Evolutionary conservation across 1,140 invertebrate genomes (phyloP).

Genomic region (Hetaerina americana): DNA sequence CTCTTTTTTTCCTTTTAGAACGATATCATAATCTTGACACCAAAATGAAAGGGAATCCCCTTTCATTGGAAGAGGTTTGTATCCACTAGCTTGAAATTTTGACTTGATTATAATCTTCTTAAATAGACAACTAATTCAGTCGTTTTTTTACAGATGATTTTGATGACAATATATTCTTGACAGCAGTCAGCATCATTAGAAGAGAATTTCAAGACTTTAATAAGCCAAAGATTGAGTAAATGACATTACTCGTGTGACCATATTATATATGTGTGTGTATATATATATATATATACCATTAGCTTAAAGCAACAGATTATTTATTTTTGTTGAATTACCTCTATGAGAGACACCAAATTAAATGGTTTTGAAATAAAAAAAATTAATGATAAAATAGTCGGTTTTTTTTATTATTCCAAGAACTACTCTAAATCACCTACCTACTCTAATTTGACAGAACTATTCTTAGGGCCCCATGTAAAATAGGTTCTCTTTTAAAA

Average conservation of each 20-base stretch:
- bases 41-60: conserved; percentile 56
- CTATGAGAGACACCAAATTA: too few relatives aligned
- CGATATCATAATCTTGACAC: conserved; percentile 53
- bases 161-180: conserved; percentile 16
- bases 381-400: too few relatives aligned
- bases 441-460: too few relatives aligned
- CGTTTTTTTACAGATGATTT: conserved; percentile 13
- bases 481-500: too few relatives aligned
- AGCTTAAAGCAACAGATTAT: neutral
- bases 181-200: neutral
- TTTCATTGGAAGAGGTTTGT: conserved; percentile 56
- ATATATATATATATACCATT: too few relatives aligned
- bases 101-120: conserved; percentile 52
- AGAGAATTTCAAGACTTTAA: neutral
- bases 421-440: too few relatives aligned
- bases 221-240: neutral
- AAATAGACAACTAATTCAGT: conserved; percentile 19
- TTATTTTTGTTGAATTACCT: neutral
- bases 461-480: too few relatives aligned
- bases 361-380: too few relatives aligned
- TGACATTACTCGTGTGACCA: neutral
- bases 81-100: neutral
- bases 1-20: conserved; percentile 36
- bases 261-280: too few relatives aligned
- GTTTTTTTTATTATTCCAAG: too few relatives aligned